Conservation (phyloP, 1,140 invertebrate genomes). For the Drosophila fuyamai region DNA sequence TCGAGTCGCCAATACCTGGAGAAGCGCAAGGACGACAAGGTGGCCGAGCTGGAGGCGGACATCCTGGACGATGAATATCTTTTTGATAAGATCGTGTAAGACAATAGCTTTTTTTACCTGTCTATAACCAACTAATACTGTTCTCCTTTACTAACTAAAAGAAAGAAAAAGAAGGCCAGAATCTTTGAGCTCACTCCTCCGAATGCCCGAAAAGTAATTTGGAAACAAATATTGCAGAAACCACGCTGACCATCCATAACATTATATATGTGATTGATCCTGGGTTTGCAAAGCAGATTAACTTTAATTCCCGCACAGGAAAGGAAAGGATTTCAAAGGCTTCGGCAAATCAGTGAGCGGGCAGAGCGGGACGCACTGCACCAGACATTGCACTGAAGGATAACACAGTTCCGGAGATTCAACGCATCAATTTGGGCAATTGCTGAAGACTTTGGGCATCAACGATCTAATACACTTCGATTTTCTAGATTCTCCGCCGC, state of each 20-base stretch:
- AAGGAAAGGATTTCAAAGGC: slow-evolving; percentile 99
- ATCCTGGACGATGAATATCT: slow-evolving; percentile 98
- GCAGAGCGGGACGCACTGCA: slow-evolving; percentile 95
- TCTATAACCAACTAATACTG: background rate
- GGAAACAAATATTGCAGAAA: slow-evolving; percentile 99
- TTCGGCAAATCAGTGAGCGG: slow-evolving; percentile 97
- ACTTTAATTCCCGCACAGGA: slow-evolving; percentile 98
- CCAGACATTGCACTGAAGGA: slow-evolving; percentile 99
- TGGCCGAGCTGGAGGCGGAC: slow-evolving; percentile 97
- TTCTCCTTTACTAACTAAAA: slow-evolving; percentile 89
- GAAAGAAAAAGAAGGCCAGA: slow-evolving; percentile 95
- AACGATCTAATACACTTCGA: slow-evolving; percentile 99
- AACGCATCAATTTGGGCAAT: slow-evolving; percentile 98
- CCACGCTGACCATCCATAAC: slow-evolving; percentile 99
- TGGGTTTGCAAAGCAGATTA: slow-evolving; percentile 99
- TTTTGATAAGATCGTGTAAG: slow-evolving; percentile 94
- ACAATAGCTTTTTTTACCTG: slow-evolving; percentile 25
- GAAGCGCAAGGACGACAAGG: no score
- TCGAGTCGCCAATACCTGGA: no score
- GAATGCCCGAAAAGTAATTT: slow-evolving; percentile 97
- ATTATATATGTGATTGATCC: slow-evolving; percentile 99
- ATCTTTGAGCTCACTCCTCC: slow-evolving; percentile 98
- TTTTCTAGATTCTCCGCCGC: slow-evolving; percentile 98
- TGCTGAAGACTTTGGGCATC: slow-evolving; percentile 98
- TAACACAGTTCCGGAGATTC: slow-evolving; percentile 98